A percentile compares a stretch with the other conserved stretches of the same genome.
phyloP scores from a whole-genome alignment of 2,113 vertebrate genomes.

The Hippolais icterina region DNA sequence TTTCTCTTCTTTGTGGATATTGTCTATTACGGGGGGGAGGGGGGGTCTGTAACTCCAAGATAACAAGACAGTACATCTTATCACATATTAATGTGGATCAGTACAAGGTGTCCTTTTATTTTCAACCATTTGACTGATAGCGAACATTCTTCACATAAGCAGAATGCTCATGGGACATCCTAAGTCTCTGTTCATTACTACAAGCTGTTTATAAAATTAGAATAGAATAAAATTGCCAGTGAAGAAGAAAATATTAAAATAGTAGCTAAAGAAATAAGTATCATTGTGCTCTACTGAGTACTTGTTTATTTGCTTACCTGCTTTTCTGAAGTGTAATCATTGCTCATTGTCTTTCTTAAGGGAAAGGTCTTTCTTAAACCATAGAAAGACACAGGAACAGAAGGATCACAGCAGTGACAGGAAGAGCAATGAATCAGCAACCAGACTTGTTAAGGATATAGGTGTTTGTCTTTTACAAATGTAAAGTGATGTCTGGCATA shows the following conservation, averaged over 20 bases:
- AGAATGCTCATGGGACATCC: background rate
- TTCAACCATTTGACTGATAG: background rate
- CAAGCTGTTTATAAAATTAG: background rate
- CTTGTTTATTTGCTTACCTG: background rate
- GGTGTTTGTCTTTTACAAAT: background rate
- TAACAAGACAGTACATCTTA: background rate
- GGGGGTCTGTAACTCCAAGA: background rate
- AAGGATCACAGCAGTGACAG: background rate
- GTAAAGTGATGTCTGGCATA: background rate
- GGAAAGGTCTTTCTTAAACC: background rate
- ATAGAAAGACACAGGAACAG: background rate
- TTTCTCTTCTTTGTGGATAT: background rate
- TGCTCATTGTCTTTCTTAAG: background rate
- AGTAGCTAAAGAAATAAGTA: background rate
- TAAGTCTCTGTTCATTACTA: background rate
- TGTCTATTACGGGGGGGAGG: background rate
- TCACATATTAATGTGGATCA: background rate
- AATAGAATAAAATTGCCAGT: background rate
- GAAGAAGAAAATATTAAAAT: conserved; percentile 35
- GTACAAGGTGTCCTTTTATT: background rate
- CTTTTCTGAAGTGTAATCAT: background rate
- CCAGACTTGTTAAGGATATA: background rate
- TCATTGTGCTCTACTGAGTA: background rate
- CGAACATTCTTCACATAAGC: background rate
- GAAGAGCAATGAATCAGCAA: background rate